Conservation (phyloP, 1,140 invertebrate species). For the Scaptomyza hsui region DNA sequence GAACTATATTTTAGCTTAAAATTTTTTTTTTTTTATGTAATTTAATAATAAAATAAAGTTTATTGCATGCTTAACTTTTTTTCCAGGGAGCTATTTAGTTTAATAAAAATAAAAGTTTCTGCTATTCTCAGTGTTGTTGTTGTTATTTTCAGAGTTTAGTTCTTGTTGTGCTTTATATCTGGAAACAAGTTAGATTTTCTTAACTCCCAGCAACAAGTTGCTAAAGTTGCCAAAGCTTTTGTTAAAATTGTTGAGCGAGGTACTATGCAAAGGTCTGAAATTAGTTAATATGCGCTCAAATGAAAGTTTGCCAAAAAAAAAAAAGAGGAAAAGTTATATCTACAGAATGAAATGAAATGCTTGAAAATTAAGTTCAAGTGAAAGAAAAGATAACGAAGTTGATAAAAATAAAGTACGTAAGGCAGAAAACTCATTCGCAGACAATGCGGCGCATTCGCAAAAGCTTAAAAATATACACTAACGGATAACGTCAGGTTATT, state of each 20-base stretch:
- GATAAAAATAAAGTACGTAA: neutral
- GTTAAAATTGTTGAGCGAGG: slow-evolving; percentile 16
- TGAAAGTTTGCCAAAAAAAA: slow-evolving; percentile 13
- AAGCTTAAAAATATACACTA: slow-evolving; percentile 69
- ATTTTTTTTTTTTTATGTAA: too few relatives aligned
- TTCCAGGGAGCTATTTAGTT: too few relatives aligned
- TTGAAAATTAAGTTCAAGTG: neutral
- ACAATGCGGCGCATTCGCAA: slow-evolving; percentile 42
- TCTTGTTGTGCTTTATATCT: neutral
- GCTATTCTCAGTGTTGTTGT: too few relatives aligned
- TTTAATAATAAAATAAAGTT: too few relatives aligned
- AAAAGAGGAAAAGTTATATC: neutral
- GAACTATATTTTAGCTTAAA: too few relatives aligned
- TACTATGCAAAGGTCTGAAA: slow-evolving; percentile 10
- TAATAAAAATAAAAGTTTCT: too few relatives aligned
- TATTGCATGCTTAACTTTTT: too few relatives aligned
- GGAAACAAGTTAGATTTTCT: neutral
- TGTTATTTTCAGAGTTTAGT: neutral
- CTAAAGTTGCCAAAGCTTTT: slow-evolving; percentile 40
- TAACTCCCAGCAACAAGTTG: slow-evolving; percentile 58
- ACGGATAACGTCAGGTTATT: slow-evolving; percentile 39
- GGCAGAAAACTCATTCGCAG: slow-evolving; percentile 2
- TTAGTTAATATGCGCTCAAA: slow-evolving; percentile 5
- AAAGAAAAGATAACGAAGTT: neutral
- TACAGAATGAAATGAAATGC: neutral